Evolutionary conservation across 92 coral and sea anemone genomes (phyloP), one percentile per base, ranked within the genome.

Genomic region (Diadumene lineata): DNA sequence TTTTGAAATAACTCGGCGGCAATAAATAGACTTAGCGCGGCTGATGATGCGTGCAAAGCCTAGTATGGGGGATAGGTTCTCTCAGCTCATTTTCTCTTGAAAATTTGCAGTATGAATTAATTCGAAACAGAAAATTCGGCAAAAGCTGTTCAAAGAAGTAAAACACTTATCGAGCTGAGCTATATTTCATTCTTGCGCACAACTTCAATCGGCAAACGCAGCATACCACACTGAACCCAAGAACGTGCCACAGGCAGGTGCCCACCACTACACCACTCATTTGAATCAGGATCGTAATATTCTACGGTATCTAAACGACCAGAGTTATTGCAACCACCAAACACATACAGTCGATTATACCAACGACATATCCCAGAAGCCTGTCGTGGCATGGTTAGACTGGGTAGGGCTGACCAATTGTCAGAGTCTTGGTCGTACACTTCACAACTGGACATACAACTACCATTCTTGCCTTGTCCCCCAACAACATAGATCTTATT

Each of bases 171-270:
- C 25, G 8, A 16, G n/a, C 4, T 16, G n/a, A n/a, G n/a, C 22
- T 21, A 56, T 23, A 22, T 26, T 62, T 62, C 68, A 62, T 30
- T 62, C 31, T 62, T 62, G 7, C 30, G 33, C 17, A 72, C 66
- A 57, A 80, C 69, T 58, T 89, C 82, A 23, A 82, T 86, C 17
- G 91, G 75, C 51, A 90, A 72, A 11, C 89, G 71, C 11, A 90
- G 79, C 71, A 90, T 85, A 18, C 89, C 91, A 34, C 96, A 90
- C 56, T 79, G 85, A 11, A 90, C 88, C 85, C 82, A 90, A 13
- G 91, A 58, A 1, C 88, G 74, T 21, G 80, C 71, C n/a, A 68
- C 79, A n/a, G 96, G 96, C 81, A 86, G 82, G 48, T 80, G 82
- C 53, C 83, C 77, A 64, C 85, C 72, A 21, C 67, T 11, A 1